A percentile compares a stretch with the other conserved stretches of the same genome.
Conservation (phyloP, 2,113 vertebrate species). For the Ictidomys tridecemlineatus region DNA sequence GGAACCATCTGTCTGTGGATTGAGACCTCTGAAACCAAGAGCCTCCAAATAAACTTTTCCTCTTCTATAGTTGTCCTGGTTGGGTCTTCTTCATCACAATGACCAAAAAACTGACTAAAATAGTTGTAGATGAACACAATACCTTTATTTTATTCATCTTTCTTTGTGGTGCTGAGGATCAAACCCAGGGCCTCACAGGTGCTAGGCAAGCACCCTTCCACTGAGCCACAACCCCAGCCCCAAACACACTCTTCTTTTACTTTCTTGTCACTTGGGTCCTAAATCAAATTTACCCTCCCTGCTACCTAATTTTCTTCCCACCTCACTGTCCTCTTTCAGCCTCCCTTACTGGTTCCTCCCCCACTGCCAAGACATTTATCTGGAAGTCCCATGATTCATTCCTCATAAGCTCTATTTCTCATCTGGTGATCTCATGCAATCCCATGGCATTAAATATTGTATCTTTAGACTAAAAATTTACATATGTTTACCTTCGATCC, state of each 20-base stretch:
- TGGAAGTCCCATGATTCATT: background rate
- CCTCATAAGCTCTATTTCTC: background rate
- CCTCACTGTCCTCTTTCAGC: background rate
- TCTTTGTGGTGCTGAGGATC: too few species aligned
- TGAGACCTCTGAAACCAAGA: too few species aligned
- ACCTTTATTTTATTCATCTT: too few species aligned
- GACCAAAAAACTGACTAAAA: too few species aligned
- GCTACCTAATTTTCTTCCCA: background rate
- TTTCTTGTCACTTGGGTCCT: background rate
- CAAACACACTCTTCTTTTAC: background rate
- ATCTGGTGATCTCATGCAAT: background rate
- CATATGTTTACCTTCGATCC: background rate
- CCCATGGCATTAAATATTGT: background rate
- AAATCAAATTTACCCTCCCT: background rate
- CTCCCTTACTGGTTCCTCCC: background rate
- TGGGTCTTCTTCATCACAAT: too few species aligned
- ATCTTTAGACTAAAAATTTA: background rate
- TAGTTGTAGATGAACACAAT: too few species aligned
- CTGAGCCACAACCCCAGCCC: too few species aligned
- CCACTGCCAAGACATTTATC: background rate
- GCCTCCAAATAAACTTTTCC: too few species aligned
- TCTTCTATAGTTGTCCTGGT: too few species aligned
- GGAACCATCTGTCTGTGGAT: too few species aligned
- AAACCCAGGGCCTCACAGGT: too few species aligned
- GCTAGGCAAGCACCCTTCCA: too few species aligned